Evolutionary conservation across 2,113 vertebrate genomes (phyloP).

Genomic region (Oceanodroma tethys): DNA sequence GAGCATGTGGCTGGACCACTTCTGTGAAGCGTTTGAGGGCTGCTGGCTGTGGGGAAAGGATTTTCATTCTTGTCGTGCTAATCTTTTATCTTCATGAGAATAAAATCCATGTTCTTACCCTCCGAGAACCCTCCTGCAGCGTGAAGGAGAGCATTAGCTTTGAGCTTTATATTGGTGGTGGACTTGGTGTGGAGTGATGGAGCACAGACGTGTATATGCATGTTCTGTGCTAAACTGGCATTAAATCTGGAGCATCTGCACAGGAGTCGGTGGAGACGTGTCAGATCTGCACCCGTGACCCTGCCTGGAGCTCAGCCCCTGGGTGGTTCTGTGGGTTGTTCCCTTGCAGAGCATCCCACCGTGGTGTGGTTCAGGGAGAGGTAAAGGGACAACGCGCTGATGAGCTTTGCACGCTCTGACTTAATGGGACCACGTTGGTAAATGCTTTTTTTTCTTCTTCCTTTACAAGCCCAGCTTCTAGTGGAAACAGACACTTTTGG

Average conservation of each 20-base stretch:
- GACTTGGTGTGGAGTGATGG: not conserved
- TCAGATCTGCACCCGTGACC: not conserved
- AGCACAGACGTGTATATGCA: accelerated
- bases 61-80: not conserved
- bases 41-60: not conserved
- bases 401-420: not conserved
- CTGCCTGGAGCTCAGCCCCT: not conserved
- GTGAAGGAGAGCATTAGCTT: accelerated
- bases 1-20: accelerated
- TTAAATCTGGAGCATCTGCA: accelerated
- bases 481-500: conserved; percentile 91
- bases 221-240: not conserved
- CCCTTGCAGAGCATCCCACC: not conserved
- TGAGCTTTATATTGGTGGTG: not conserved
- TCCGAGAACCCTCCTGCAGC: not conserved
- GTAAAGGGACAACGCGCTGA: not conserved
- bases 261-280: not conserved
- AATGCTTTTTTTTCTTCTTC: conserved; percentile 61
- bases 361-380: not conserved
- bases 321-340: not conserved
- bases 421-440: not conserved
- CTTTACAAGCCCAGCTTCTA: conserved; percentile 89
- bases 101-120: not conserved
- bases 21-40: not conserved
- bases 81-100: not conserved